Conservation (phyloP, 2,113 vertebrate species). For the Phaethornis superciliosus region DNA sequence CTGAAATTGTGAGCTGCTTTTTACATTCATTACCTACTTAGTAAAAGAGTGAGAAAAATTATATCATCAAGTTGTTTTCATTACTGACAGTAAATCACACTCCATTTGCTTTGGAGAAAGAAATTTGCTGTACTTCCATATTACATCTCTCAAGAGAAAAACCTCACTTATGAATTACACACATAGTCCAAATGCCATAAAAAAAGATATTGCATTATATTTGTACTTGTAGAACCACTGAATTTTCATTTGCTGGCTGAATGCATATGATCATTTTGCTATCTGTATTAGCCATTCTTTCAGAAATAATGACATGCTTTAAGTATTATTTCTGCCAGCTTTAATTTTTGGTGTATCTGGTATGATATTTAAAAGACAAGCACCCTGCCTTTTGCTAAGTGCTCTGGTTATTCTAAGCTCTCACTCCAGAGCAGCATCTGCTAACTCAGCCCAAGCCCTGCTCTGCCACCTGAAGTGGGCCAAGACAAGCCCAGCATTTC, state of each 20-base stretch:
- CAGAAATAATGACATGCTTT: not conserved
- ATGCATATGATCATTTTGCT: not conserved
- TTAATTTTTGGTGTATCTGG: not conserved
- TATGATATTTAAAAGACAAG: not conserved
- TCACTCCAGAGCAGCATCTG: not conserved
- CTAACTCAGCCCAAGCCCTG: fast-evolving
- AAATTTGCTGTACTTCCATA: not conserved
- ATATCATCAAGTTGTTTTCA: not conserved
- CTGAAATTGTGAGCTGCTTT: not conserved
- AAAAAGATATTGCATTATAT: not conserved
- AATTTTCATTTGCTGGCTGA: not conserved
- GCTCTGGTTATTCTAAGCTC: not conserved
- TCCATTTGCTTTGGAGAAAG: not conserved
- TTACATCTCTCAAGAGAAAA: not conserved
- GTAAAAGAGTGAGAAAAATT: not conserved
- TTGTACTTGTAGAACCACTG: not conserved
- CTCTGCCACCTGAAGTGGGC: not conserved
- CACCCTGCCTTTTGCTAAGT: not conserved
- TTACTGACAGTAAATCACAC: not conserved
- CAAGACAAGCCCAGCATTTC: not conserved
- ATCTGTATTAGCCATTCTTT: not conserved
- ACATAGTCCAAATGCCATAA: not conserved
- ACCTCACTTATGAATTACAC: not conserved
- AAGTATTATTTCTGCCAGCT: not conserved
- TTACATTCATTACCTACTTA: not conserved